Evolutionary conservation across 2,797 vertebrate species (phyloP).

Genomic region (Bradypodion pumilum): DNA sequence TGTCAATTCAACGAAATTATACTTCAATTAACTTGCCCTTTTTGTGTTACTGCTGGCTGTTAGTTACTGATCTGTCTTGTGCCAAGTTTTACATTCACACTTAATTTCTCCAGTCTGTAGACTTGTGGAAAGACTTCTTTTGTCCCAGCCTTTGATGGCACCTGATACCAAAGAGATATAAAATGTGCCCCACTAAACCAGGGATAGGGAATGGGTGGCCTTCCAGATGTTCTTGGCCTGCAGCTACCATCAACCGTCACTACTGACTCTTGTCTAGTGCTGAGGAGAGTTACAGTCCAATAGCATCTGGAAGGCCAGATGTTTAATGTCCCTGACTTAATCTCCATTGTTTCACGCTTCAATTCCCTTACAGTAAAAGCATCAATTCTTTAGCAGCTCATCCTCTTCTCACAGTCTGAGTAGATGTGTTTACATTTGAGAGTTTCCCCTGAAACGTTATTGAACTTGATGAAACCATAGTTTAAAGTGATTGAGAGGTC

Average conservation of each 20-base stretch:
- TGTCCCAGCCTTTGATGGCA: background rate
- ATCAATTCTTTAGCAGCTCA: background rate
- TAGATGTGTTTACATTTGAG: background rate
- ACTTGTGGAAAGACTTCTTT: background rate
- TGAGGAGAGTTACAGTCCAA: background rate
- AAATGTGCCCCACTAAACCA: background rate
- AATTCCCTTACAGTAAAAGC: background rate
- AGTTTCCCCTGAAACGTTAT: background rate
- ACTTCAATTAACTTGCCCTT: background rate
- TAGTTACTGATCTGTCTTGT: background rate
- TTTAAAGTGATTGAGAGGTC: background rate
- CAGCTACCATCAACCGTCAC: background rate
- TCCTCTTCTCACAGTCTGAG: background rate
- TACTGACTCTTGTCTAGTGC: background rate
- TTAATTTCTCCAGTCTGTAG: background rate
- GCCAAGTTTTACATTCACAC: background rate
- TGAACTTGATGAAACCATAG: background rate
- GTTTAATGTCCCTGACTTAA: background rate
- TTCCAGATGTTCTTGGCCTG: background rate
- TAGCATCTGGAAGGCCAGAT: background rate
- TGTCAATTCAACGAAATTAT: slow-evolving; percentile 25
- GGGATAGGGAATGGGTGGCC: background rate
- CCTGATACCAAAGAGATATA: background rate
- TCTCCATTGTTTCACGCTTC: background rate
- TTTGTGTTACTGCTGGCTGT: background rate